Evolutionary conservation across 1,140 invertebrate genomes (phyloP).

Genomic region (Apis laboriosa): DNA sequence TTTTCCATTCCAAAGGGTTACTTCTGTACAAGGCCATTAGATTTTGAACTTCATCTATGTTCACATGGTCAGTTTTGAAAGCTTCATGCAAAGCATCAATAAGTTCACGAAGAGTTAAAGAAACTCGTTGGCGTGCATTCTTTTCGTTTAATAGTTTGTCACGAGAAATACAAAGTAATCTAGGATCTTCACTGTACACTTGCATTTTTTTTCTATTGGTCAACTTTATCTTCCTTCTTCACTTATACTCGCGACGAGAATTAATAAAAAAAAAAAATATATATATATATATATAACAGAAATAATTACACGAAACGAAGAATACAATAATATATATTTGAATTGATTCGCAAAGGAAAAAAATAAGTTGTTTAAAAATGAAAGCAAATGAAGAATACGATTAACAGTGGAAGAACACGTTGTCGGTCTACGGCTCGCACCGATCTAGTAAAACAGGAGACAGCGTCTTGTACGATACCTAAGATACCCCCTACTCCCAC

Average conservation of each 20-base stretch:
- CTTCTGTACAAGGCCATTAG: slow-evolving; percentile 94
- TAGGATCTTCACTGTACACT: slow-evolving; percentile 40
- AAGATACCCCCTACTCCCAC: slow-evolving; percentile 66
- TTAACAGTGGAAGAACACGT: slow-evolving; percentile 40
- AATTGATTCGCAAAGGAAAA: neutral
- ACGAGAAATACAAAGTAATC: neutral
- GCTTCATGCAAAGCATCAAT: slow-evolving; percentile 87
- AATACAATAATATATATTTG: neutral
- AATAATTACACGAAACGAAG: neutral
- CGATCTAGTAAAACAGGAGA: slow-evolving; percentile 62
- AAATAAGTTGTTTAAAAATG: slow-evolving; percentile 4
- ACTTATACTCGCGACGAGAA: too few relatives aligned
- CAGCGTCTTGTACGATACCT: slow-evolving; percentile 65
- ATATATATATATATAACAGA: too few relatives aligned
- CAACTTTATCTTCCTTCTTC: neutral
- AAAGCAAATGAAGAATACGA: slow-evolving; percentile 26
- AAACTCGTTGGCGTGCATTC: slow-evolving; percentile 52
- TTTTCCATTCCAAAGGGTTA: slow-evolving; percentile 94
- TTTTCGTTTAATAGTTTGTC: slow-evolving; percentile 35
- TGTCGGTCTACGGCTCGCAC: slow-evolving; percentile 61
- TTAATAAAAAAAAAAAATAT: neutral
- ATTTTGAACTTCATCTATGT: slow-evolving; percentile 93
- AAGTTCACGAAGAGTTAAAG: slow-evolving; percentile 85
- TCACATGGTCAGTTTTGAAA: slow-evolving; percentile 90
- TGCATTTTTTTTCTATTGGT: slow-evolving; percentile 57